Evolutionary conservation across 2,797 vertebrate genomes (phyloP), one percentile per base, ranked within the genome.

Genomic region (Thripadectes ignobilis): DNA sequence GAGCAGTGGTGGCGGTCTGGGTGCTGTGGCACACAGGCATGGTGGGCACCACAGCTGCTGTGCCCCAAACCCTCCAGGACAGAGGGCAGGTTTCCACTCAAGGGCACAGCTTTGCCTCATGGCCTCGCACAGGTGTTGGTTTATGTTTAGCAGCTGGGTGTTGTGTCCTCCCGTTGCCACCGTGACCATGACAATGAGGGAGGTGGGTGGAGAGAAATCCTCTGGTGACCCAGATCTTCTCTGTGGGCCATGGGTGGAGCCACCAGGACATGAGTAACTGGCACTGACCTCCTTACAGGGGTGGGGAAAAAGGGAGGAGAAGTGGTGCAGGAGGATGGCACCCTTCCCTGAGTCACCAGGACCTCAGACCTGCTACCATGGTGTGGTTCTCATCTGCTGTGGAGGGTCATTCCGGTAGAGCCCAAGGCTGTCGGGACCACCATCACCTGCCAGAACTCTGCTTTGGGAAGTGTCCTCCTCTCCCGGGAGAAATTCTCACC

Each of bases 211-310:
- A 66, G 30, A 58, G 84, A 62, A 85, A 73, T 89, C 86, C 77
- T 58, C 54, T 9, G 43, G 48, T 93, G 92, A 94, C 95, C 92
- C 84, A 93, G 91, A 87, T 92, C 63, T 63, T 89, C 72, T 82
- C 74, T 3, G 19, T 79, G 91, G 86, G 86, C 84, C 3, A 0
- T 73, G 89, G 89, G 89, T 94, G 89, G 94, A 85, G 91, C 81
- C 46, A 5, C 68, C 6, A 2, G 69, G 59, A 21, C 36, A 75
- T n/a, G 84, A 73, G 66, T 77, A 41, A 34, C 27, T 18, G 59
- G 78, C 67, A 15, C 39, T 89, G 78, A 52, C 91, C 94, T 94
- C 85, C 41, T 83, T 72, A 26, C 23, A 2, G 2, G 52, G 36
- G 18, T 32, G 63, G 55, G 34, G 88, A 48, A 18, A 29, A 34